Base-by-base conservation (phyloP, 1,140 invertebrate genomes). In the Drosophila grimshawi region DNA sequence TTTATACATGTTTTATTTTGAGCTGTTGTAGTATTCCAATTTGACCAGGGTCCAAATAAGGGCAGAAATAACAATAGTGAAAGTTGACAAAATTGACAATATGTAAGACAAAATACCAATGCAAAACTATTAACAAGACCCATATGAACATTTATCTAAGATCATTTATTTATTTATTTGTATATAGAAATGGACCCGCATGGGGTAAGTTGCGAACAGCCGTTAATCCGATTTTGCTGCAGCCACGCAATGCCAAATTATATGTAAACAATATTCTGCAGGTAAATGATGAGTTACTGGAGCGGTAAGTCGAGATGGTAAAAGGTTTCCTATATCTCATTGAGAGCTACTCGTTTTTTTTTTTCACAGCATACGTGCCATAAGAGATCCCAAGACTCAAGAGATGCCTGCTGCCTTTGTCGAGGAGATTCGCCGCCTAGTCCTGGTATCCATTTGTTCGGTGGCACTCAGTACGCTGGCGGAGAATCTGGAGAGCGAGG, bases 391-490 rank as follows among this genome's bases (percentile, higher is more conserved):
- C 11, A 91, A 93, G 27, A 94, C 66, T 4, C 64, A 93, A 67
- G 94, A 95, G 91, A 92, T 96, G 75, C 94, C 94, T 0, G 90
- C 80, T 1, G 93, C 94, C 69, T 95, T 96, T 85, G 93, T 94
- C 32, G 94, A 94, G 51, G 95, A 96, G 80, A 93, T 96, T 67
- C 95, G 95, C 65, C 94, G 95, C 81, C 95, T 95, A 94, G 92
- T 95, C 4, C 81, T 96, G 29, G 96, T 97, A 91, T 95, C 95
- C 0, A 95, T 96, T 10, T 94, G 94, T 1, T 92, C 94, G 0
- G 94, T 97, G 1, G 95, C 95, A 27, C 89, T 97, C n/a, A 95
- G 96, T 32, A 93, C 93, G 10, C 37, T 92, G 86, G 93, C 57
- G 0, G 81, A 81, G 29, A 62, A 81, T 33, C 76, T 91, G 0